Percentiles rank a stretch among this genome's conserved stretches.
These are phyloP conservation scores for Drosophila kokeensis DNA, from an alignment of 2,888 invertebrate species.

Conservation along the genomic window DNA sequence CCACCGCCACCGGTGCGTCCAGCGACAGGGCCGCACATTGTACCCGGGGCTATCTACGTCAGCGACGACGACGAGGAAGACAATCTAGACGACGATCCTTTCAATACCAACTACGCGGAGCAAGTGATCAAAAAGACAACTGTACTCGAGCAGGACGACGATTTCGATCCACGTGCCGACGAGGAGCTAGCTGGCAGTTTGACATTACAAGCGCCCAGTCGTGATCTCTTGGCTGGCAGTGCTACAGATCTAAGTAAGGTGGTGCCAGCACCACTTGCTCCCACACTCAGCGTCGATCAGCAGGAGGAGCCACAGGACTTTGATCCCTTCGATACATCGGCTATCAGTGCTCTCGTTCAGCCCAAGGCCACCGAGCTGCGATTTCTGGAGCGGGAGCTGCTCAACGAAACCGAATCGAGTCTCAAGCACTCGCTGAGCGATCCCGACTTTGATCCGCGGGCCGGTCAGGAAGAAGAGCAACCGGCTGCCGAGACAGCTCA, in stretches of 20 bases:
- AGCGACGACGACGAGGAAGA: slow-evolving; percentile 87
- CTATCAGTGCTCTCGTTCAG: slow-evolving; percentile 89
- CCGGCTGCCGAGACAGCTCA: slow-evolving; percentile 26
- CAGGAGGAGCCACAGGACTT: slow-evolving; percentile 84
- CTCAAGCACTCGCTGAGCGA: slow-evolving; percentile 88
- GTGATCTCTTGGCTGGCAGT: slow-evolving; percentile 91
- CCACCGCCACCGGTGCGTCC: slow-evolving; percentile 85
- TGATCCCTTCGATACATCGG: slow-evolving; percentile 95
- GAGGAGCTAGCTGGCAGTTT: slow-evolving; percentile 85
- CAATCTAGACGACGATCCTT: slow-evolving; percentile 88
- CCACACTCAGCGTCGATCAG: slow-evolving; percentile 85
- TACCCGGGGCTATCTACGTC: slow-evolving; percentile 77
- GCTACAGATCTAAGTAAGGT: slow-evolving; percentile 90
- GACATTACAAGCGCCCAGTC: slow-evolving; percentile 70
- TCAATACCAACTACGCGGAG: slow-evolving; percentile 93
- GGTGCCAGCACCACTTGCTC: slow-evolving; percentile 89
- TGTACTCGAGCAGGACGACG: slow-evolving; percentile 83
- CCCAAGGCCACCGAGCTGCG: slow-evolving; percentile 92
- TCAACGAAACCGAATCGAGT: slow-evolving; percentile 86
- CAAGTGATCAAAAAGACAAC: slow-evolving; percentile 87
- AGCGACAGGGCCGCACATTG: slow-evolving; percentile 80
- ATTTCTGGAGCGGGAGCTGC: slow-evolving; percentile 91
- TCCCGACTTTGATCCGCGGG: slow-evolving; percentile 93
- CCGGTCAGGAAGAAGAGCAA: slow-evolving; percentile 84
- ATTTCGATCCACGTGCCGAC: slow-evolving; percentile 89